Percentiles rank a stretch among this genome's conserved stretches.
phyloP scores from a whole-genome alignment of 2,113 vertebrate genomes.

The Tinamus guttatus region DNA sequence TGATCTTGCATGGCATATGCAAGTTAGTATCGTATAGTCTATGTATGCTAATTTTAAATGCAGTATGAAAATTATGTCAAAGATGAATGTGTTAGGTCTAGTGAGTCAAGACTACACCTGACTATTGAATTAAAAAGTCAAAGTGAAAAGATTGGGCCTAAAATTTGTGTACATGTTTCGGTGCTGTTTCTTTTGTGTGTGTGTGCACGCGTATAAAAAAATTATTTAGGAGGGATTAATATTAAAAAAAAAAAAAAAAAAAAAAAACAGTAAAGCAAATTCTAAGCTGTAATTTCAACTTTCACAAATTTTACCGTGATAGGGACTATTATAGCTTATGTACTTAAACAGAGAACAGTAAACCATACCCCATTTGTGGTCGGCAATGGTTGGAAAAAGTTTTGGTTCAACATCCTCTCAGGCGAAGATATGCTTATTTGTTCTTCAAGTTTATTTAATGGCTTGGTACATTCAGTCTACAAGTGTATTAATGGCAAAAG shows the following conservation, averaged over 20 bases:
- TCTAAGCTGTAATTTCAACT: neutral
- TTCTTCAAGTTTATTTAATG: neutral
- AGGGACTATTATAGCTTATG: neutral
- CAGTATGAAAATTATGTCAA: neutral
- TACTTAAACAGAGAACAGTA: neutral
- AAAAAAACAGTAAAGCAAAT: neutral
- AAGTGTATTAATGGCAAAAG: neutral
- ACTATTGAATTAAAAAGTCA: neutral
- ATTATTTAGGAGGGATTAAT: neutral
- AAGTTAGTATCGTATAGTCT: too few species aligned
- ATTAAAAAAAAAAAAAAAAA: neutral
- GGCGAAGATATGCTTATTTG: neutral
- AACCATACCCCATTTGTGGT: fast-evolving
- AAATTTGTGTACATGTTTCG: neutral
- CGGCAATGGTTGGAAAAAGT: neutral
- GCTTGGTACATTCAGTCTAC: fast-evolving
- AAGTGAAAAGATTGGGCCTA: neutral
- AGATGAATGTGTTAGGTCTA: neutral
- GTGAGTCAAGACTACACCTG: too few species aligned
- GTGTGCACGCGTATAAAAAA: too few species aligned
- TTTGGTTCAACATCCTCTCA: neutral
- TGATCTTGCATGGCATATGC: neutral
- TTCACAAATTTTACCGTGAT: neutral
- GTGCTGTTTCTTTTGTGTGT: neutral
- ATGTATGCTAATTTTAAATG: neutral